These are phyloP conservation scores for Lasioglossum leucozonium DNA, from an alignment of 2,888 invertebrate species.

Conservation along the genomic window DNA sequence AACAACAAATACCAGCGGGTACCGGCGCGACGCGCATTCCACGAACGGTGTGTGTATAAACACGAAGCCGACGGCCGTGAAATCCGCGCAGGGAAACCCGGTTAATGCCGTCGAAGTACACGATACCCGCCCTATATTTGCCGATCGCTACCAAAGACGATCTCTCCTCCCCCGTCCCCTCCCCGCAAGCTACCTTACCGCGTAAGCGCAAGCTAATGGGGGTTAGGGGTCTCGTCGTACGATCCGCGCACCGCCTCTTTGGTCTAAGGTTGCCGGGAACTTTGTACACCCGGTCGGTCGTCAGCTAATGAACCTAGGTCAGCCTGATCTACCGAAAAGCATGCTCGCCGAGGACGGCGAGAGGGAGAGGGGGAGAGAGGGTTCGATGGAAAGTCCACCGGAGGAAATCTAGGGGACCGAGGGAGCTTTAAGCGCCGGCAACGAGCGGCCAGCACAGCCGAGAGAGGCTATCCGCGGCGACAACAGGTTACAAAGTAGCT, in stretches of 20 bases:
- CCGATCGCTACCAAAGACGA: conserved; percentile 55
- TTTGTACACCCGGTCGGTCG: conserved; percentile 55
- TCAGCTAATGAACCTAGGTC: conserved; percentile 64
- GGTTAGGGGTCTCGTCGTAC: conserved; percentile 21
- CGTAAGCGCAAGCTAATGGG: conserved; percentile 63
- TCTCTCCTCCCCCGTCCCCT: too few relatives aligned
- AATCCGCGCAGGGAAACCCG: conserved; percentile 63
- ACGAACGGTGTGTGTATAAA: conserved; percentile 68
- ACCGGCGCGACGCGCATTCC: conserved; percentile 59
- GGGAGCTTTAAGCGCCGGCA: conserved; percentile 7
- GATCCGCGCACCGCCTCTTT: conserved; percentile 21
- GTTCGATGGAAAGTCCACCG: conserved; percentile 12
- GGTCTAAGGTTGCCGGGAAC: conserved; percentile 51
- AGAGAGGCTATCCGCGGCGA: conserved; percentile 35
- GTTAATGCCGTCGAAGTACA: conserved; percentile 50
- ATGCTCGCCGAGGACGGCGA: background rate
- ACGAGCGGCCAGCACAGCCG: conserved; percentile 9
- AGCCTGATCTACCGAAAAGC: conserved; percentile 52
- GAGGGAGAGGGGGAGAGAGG: background rate
- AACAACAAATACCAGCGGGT: conserved; percentile 76
- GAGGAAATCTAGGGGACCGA: background rate
- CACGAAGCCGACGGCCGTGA: conserved; percentile 67
- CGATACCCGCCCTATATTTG: conserved; percentile 62
- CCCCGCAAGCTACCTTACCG: conserved; percentile 16
- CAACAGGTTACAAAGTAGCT: conserved; percentile 69